Evolutionary conservation across 2,113 vertebrate genomes (phyloP).

Genomic region (Eidolon helvum): DNA sequence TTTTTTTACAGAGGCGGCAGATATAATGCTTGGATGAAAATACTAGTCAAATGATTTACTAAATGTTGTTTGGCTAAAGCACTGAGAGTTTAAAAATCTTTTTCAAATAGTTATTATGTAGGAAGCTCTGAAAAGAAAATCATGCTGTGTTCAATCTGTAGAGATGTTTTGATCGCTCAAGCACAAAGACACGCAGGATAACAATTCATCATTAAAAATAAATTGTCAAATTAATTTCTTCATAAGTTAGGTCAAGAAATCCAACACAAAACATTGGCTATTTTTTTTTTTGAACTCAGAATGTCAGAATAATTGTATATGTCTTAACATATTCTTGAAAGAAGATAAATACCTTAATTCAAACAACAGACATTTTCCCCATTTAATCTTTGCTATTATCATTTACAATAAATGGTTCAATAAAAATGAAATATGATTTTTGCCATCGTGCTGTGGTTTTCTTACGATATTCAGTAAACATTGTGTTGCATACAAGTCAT

Average conservation of each 20-base stretch:
- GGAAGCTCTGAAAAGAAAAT: background rate
- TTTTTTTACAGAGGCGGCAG: background rate
- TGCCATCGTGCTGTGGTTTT: background rate
- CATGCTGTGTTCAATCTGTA: background rate
- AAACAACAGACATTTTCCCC: conserved; percentile 22
- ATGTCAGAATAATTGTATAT: background rate
- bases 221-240: conserved; percentile 40
- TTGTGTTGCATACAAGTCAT: background rate
- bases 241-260: background rate
- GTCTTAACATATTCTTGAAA: background rate
- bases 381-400: conserved; percentile 58
- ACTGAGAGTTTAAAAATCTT: background rate
- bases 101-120: background rate
- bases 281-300: background rate
- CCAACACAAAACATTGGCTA: background rate
- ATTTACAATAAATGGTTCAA: conserved; percentile 70
- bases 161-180: background rate
- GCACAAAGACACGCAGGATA: conserved; percentile 10
- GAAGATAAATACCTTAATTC: conserved; percentile 46
- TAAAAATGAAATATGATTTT: conserved; percentile 65
- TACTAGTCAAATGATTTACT: background rate
- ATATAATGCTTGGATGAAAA: background rate
- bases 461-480: conserved; percentile 52
- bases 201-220: conserved; percentile 19
- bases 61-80: background rate